Evolutionary conservation across 37 sponge, comb jelly and placozoan species (phyloP), one percentile per base, ranked within the genome.

Genomic region (Beroe ovata): DNA sequence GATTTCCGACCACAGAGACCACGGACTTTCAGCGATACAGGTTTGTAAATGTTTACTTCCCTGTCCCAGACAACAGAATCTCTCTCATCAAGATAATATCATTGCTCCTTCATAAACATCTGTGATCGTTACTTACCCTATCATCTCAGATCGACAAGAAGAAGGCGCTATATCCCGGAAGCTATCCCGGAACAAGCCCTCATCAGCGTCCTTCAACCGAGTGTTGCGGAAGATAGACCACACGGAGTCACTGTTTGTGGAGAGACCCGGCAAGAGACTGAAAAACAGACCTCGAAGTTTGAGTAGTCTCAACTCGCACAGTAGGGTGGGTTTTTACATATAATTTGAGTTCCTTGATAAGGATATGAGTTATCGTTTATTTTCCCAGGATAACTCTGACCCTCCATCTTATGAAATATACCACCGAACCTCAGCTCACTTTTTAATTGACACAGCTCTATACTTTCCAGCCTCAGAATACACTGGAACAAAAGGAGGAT

Each of bases 211-310:
- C 47, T 77, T 77, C 23, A 77, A 77, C 54, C 21, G 84, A n/a
- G 84, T 77, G 6, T 23, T 77, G 28, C 38, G 84, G 28, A 77
- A 77, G 84, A 77, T 77, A 39, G 84, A 77, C 84, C 84, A 77
- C 84, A 77, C 84, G 1, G 47, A 77, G 41, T 32, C 54, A 6
- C 26, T 77, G 22, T 77, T 42, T 29, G 16, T 77, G 84, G 84
- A 77, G 8, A 77, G 84, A 77, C 84, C 42, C 8, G 84, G 84
- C 16, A 77, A 77, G 22, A 42, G 84, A 4, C 54, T 77, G 23
- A 77, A 42, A 19, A 77, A 42, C 84, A 39, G 84, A 42, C 84
- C 84, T 2, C 41, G 84, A 4, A 77, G 84, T 41, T 11, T 77
- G n/a, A 77, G 84, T 35, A 77, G 84, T 25, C 84, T 77, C 11